Percentiles rank a stretch among this genome's conserved stretches.
Evolutionary conservation across 2,113 vertebrate genomes (phyloP).

Genomic region (Barbus barbus): DNA sequence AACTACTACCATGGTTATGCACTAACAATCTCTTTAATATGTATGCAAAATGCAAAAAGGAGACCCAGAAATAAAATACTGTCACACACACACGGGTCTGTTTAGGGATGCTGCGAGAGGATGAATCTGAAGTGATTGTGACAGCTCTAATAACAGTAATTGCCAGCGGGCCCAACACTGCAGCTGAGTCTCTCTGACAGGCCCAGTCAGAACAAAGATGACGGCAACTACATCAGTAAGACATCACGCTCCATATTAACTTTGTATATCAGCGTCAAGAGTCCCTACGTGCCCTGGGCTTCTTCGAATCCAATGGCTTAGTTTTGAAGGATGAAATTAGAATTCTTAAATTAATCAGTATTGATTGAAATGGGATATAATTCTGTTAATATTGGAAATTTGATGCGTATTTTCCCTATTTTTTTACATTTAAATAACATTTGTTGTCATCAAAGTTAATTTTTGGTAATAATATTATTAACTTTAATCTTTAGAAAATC

Average conservation of each 20-base stretch:
- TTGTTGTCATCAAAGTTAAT: not conserved
- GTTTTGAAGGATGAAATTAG: not conserved
- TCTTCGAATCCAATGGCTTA: not conserved
- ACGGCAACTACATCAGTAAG: conserved; percentile 32
- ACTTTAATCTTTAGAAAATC: no score
- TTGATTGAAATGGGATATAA: not conserved
- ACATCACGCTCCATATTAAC: not conserved
- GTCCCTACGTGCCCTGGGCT: not conserved
- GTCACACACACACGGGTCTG: not conserved
- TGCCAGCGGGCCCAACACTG: conserved; percentile 29
- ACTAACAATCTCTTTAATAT: conserved; percentile 1
- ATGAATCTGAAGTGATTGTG: conserved; percentile 42
- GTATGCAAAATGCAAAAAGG: not conserved
- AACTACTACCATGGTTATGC: no score
- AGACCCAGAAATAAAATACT: not conserved
- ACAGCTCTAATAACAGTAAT: conserved; percentile 53
- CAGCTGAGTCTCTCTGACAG: conserved; percentile 49
- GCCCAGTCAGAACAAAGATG: conserved; percentile 51
- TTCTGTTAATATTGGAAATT: not conserved
- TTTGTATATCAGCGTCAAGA: not conserved
- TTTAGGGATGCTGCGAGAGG: conserved; percentile 24
- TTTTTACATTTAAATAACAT: not conserved
- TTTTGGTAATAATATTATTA: not conserved
- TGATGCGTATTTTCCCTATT: not conserved
- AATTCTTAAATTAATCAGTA: not conserved